Percentiles rank a stretch among this genome's conserved stretches.
Conservation (phyloP, 2,113 vertebrate species). For the Phalacrocorax aristotelis region DNA sequence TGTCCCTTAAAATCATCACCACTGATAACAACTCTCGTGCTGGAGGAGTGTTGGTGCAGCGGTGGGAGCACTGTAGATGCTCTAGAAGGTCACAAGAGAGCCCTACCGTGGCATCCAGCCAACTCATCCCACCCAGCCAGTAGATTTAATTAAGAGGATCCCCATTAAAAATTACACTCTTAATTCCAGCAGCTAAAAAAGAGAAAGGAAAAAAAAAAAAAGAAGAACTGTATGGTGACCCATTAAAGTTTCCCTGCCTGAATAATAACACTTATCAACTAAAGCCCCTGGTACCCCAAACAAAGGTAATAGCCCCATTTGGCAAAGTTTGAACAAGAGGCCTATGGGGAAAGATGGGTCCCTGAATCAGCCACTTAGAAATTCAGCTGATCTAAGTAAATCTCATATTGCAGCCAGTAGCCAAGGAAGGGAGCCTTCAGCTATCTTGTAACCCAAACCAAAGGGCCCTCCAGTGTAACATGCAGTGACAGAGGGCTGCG, state of each 20-base stretch:
- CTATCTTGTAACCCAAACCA: not conserved
- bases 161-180: not conserved
- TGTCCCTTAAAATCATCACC: not conserved
- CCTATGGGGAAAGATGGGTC: not conserved
- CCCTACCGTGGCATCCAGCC: not conserved
- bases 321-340: not conserved
- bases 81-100: not conserved
- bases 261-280: not conserved
- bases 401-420: not conserved
- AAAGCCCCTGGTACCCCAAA: not conserved
- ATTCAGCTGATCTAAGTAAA: not conserved
- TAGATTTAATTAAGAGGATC: not conserved
- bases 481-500: accelerated
- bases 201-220: not conserved
- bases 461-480: not conserved
- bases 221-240: not conserved
- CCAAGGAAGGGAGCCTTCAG: not conserved
- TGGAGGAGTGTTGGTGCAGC: not conserved
- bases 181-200: not conserved
- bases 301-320: not conserved
- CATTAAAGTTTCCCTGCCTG: not conserved
- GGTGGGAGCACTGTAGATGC: not conserved
- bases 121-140: not conserved
- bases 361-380: not conserved
- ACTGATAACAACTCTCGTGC: not conserved